These are phyloP conservation scores for Loris lydekkerianus DNA, from an alignment of 2,797 vertebrate genomes.

Conservation along the genomic window DNA sequence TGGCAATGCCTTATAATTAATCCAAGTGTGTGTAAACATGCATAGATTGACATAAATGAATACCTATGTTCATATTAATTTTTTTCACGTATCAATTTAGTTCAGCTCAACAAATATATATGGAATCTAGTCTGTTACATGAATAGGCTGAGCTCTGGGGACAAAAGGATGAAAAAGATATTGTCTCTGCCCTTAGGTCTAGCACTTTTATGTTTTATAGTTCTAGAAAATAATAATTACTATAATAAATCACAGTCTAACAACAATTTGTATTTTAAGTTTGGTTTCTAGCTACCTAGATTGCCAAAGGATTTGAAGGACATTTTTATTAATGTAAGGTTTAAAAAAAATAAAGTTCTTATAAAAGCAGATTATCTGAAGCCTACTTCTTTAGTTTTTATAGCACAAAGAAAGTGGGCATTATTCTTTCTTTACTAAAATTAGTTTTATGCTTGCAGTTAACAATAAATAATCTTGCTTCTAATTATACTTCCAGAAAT, in stretches of 20 bases:
- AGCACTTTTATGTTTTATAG: conserved; percentile 2
- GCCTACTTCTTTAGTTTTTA: not conserved
- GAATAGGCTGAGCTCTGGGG: not conserved
- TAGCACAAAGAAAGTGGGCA: not conserved
- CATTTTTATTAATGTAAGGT: not conserved
- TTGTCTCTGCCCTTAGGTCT: not conserved
- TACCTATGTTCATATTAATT: not conserved
- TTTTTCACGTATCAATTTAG: not conserved
- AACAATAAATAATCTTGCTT: conserved; percentile 36
- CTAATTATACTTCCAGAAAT: conserved; percentile 61
- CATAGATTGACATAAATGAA: not conserved
- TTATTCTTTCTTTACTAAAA: not conserved
- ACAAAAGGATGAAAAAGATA: not conserved
- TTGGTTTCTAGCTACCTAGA: conserved; percentile 20
- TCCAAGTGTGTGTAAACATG: not conserved
- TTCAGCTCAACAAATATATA: not conserved
- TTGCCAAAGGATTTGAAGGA: not conserved
- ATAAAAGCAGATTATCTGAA: conserved; percentile 8
- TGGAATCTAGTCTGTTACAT: not conserved
- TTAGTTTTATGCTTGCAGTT: not conserved
- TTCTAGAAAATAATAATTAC: conserved; percentile 59
- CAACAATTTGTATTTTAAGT: conserved; percentile 50
- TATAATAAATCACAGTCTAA: conserved; percentile 56
- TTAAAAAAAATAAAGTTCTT: not conserved
- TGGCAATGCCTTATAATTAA: not conserved